Conservation (phyloP, 2,888 invertebrate species). For the Agonopterix arenella region DNA sequence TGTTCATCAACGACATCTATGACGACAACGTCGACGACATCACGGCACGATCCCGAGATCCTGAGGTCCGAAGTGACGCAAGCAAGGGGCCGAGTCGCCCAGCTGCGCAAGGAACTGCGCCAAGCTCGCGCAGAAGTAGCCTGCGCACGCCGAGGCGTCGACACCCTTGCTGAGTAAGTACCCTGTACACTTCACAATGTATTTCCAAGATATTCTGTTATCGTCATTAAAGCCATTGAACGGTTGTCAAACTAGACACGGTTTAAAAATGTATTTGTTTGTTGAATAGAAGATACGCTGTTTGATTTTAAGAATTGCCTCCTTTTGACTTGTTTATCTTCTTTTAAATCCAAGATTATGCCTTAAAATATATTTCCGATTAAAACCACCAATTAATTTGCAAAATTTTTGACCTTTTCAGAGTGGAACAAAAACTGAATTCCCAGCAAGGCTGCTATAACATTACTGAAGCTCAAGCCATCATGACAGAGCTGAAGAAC, state of each 20-base stretch:
- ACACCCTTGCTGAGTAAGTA: slow-evolving; percentile 91
- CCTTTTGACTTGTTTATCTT: not conserved
- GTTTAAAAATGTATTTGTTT: no score
- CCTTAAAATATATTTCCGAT: not conserved
- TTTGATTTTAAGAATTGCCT: no score
- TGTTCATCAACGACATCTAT: slow-evolving; percentile 86
- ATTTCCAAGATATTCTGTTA: not conserved
- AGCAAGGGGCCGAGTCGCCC: slow-evolving; percentile 91
- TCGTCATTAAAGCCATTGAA: not conserved
- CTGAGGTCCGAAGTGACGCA: slow-evolving; percentile 93
- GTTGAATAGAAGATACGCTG: no score
- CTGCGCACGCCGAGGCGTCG: slow-evolving; percentile 93
- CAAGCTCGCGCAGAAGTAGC: slow-evolving; percentile 95
- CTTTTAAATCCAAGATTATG: no score
- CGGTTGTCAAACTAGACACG: not conserved
- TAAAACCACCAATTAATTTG: not conserved
- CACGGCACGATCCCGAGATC: slow-evolving; percentile 96
- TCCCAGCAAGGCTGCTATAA: slow-evolving; percentile 92
- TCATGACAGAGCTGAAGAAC: slow-evolving; percentile 93
- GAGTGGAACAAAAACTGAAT: slow-evolving; percentile 93
- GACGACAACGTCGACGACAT: slow-evolving; percentile 87
- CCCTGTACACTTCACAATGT: not conserved
- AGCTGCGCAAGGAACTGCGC: slow-evolving; percentile 91
- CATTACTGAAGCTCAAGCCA: slow-evolving; percentile 96
- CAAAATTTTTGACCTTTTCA: slow-evolving; percentile 45